Conservation (phyloP, 2,113 vertebrate genomes). For the Seriola rivoliana region DNA sequence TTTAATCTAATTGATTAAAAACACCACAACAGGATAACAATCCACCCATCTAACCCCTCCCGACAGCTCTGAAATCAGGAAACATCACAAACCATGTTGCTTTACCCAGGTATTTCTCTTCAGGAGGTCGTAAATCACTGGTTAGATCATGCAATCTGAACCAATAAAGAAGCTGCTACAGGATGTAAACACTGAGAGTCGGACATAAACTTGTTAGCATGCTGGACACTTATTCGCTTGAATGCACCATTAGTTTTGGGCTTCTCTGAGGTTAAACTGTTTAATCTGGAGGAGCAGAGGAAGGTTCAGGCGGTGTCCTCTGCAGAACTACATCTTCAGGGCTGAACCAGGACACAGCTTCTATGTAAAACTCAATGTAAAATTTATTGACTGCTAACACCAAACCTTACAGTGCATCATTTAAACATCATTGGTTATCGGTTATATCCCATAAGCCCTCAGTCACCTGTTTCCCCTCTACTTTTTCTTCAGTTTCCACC, state of each 20-base stretch:
- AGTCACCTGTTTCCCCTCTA: background rate
- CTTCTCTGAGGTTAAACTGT: background rate
- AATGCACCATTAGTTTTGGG: conserved; percentile 5
- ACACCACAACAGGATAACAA: background rate
- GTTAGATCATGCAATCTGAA: background rate
- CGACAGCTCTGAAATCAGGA: background rate
- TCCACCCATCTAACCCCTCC: too few relatives aligned
- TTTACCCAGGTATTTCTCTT: background rate
- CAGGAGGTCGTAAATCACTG: background rate
- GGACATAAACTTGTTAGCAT: background rate
- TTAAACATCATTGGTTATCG: too few relatives aligned
- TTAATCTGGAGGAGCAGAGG: background rate
- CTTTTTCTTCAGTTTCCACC: background rate
- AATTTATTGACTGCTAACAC: too few relatives aligned
- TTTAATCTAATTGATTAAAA: background rate
- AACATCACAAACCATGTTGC: background rate
- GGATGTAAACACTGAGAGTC: background rate
- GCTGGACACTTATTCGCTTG: conserved; percentile 5
- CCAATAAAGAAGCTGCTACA: background rate
- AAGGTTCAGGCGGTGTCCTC: background rate
- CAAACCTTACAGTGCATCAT: too few relatives aligned
- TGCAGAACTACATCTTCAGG: background rate
- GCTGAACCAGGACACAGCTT: background rate
- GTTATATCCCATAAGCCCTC: background rate
- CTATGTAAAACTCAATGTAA: too few relatives aligned